Percentiles rank a stretch among this genome's conserved stretches.
Evolutionary conservation across 1,140 invertebrate genomes (phyloP).

Genomic region (Macrobrachium nipponense): DNA sequence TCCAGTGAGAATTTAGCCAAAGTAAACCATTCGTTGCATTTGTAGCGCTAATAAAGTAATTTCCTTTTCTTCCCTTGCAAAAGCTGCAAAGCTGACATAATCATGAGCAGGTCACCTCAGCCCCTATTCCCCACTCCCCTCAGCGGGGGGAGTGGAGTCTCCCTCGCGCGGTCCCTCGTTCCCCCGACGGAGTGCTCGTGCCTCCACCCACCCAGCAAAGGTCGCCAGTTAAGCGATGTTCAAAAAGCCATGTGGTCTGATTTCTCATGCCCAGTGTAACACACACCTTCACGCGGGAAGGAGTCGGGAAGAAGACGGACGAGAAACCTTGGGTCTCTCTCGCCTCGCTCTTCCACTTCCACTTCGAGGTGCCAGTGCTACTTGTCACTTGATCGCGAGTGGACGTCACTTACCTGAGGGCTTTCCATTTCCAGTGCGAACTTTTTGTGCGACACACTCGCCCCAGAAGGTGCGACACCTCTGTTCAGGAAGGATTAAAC

Average conservation of each 20-base stretch:
- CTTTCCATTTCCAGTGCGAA: too few relatives aligned
- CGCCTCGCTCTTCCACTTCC: too few relatives aligned
- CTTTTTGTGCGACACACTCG: too few relatives aligned
- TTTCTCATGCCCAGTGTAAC: constrained; percentile 61
- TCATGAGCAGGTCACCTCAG: constrained; percentile 6
- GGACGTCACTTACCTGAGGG: constrained; percentile 17
- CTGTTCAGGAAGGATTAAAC: too few relatives aligned
- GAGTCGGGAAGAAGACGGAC: constrained; percentile 4
- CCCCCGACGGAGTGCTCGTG: constrained; percentile 1
- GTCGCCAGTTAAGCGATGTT: constrained; percentile 55
- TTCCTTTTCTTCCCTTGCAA: too few relatives aligned
- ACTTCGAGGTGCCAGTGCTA: constrained; percentile 28
- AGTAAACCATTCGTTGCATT: too few relatives aligned
- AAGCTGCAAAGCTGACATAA: not conserved
- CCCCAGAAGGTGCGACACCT: too few relatives aligned
- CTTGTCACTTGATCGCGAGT: constrained; percentile 31
- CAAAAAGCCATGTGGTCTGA: constrained; percentile 60
- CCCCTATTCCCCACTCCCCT: too few relatives aligned
- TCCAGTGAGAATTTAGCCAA: too few relatives aligned
- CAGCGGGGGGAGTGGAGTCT: not conserved
- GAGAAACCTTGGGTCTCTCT: constrained; percentile 14
- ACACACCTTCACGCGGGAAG: constrained; percentile 57
- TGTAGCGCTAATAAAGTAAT: too few relatives aligned
- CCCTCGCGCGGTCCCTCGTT: constrained; percentile 11
- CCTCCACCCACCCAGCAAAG: constrained; percentile 58